Evolutionary conservation across 2,797 vertebrate species (phyloP).

Genomic region (Microcaecilia unicolor): DNA sequence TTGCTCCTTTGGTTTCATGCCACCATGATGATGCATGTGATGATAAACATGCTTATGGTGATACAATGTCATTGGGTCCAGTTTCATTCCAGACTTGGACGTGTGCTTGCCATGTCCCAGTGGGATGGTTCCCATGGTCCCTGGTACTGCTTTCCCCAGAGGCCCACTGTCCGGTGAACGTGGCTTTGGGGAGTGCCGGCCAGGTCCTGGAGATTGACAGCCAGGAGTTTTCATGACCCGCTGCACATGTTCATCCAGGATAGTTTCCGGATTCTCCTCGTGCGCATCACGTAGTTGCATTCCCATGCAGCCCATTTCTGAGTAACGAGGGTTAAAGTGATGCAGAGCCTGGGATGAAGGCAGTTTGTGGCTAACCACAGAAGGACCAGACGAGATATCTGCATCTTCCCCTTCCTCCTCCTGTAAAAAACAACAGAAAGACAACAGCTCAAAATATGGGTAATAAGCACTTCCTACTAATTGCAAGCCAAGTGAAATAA

Average conservation of each 20-base stretch:
- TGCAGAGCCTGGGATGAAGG: constrained; percentile 62
- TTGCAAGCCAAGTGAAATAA: neutral
- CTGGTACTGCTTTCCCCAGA: constrained; percentile 43
- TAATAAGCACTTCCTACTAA: too few species aligned
- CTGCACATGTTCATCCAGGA: constrained; percentile 92
- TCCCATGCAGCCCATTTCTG: constrained; percentile 63
- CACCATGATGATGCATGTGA: constrained; percentile 57
- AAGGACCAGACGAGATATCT: constrained; percentile 53
- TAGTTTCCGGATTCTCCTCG: constrained; percentile 93
- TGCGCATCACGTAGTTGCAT: constrained; percentile 73
- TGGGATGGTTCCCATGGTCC: constrained; percentile 35
- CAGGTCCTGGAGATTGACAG: constrained; percentile 83
- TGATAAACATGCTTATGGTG: constrained; percentile 82
- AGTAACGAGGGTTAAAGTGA: constrained; percentile 71
- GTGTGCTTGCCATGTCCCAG: constrained; percentile 66
- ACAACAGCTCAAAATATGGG: too few species aligned
- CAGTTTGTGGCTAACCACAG: constrained; percentile 65
- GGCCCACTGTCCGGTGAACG: constrained; percentile 74
- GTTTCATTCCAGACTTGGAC: constrained; percentile 60
- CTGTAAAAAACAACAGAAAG: constrained; percentile 40
- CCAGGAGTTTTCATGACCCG: constrained; percentile 94
- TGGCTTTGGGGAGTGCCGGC: constrained; percentile 78
- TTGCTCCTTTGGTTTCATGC: constrained; percentile 76
- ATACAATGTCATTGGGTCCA: constrained; percentile 57
- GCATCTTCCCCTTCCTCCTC: constrained; percentile 88